phyloP scores from a whole-genome alignment of 2,888 invertebrate genomes.

The Xylocampa areola region DNA sequence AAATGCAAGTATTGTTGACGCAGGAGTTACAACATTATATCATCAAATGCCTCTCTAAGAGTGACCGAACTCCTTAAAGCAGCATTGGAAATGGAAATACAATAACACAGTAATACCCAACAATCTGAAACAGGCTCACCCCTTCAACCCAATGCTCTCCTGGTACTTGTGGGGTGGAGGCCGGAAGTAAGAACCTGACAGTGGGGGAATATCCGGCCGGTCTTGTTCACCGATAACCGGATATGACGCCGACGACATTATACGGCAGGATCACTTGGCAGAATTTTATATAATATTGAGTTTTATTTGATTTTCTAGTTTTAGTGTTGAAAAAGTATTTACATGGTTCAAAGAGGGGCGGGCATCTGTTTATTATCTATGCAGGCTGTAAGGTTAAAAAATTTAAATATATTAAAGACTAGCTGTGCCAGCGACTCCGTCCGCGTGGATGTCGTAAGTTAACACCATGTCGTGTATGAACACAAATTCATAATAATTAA shows the following conservation, averaged over 20 bases:
- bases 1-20: no score
- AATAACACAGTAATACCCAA: constrained; percentile 23
- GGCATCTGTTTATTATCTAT: no score
- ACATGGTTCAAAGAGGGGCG: no score
- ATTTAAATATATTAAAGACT: no score
- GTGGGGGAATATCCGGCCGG: constrained; percentile 51
- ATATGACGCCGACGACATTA: constrained; percentile 43
- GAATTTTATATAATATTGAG: constrained; percentile 13
- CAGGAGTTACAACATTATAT: no score
- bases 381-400: no score
- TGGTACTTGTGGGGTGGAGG: constrained; percentile 32
- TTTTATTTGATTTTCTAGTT: constrained; percentile 4
- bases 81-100: constrained; percentile 15
- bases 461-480: no score
- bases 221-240: constrained; percentile 44
- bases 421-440: no score
- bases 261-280: constrained; percentile 23
- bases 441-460: no score
- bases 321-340: no score
- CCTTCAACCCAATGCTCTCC: constrained; percentile 24
- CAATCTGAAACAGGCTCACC: constrained; percentile 18
- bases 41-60: no score
- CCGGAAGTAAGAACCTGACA: constrained; percentile 55
- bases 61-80: constrained; percentile 17
- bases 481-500: no score